phyloP scores from a whole-genome alignment of 2,797 vertebrate species.

The Mormyrops attenuatus region DNA sequence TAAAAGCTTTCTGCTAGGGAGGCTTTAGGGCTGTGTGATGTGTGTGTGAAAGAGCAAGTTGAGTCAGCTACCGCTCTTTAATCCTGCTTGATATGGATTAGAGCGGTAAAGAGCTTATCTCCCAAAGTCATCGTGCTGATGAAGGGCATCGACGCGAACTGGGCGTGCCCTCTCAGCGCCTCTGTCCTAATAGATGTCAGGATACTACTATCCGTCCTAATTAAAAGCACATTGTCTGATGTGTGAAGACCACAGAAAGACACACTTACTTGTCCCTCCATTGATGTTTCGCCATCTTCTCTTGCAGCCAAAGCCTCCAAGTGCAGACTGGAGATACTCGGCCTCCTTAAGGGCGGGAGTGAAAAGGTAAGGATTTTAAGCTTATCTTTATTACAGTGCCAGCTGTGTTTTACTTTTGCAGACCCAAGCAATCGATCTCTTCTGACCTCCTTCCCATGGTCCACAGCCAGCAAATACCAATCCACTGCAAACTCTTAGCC shows the following conservation, averaged over 20 bases:
- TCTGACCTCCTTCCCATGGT: neutral
- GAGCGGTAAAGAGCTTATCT: slow-evolving; percentile 10
- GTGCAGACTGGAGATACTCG: slow-evolving; percentile 94
- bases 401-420: neutral
- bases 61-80: neutral
- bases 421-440: neutral
- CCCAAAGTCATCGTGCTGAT: slow-evolving; percentile 3
- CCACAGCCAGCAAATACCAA: neutral
- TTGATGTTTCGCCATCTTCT: slow-evolving; percentile 29
- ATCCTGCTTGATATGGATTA: neutral
- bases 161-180: neutral
- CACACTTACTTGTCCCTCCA: neutral
- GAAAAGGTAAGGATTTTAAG: slow-evolving; percentile 74
- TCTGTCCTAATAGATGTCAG: neutral
- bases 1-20: neutral
- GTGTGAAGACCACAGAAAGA: neutral
- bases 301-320: slow-evolving; percentile 83
- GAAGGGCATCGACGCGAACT: neutral
- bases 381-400: neutral
- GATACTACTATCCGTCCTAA: too few relatives aligned
- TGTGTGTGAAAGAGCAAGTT: neutral
- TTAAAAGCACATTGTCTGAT: neutral
- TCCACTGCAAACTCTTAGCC: neutral
- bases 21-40: neutral
- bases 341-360: slow-evolving; percentile 95